These are phyloP conservation scores for Bufo gargarizans DNA, from an alignment of 2,113 vertebrate species.

Conservation along the genomic window DNA sequence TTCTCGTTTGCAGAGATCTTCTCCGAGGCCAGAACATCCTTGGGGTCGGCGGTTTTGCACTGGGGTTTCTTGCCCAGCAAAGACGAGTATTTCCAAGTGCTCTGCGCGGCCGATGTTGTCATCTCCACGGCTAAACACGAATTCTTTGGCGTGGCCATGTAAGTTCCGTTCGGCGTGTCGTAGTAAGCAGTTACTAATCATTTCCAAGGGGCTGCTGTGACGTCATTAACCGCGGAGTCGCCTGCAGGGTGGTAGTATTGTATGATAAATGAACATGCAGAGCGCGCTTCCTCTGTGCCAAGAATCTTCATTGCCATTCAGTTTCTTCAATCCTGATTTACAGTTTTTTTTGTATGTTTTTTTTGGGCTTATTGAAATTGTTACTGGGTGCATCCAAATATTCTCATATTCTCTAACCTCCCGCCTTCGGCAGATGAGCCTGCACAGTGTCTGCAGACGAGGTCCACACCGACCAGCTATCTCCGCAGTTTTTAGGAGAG, in stretches of 20 bases:
- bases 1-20: conserved; percentile 83
- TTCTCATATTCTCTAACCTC: conserved; percentile 60
- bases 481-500: conserved; percentile 42
- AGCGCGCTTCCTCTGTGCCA: conserved; percentile 46
- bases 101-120: conserved; percentile 90
- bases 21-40: conserved; percentile 74
- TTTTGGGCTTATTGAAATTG: conserved; percentile 40
- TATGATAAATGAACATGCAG: conserved; percentile 48
- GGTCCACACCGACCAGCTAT: conserved; percentile 62
- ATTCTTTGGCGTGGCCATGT: conserved; percentile 97
- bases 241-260: conserved; percentile 36
- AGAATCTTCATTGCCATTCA: not conserved
- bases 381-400: conserved; percentile 24
- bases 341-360: conserved; percentile 1
- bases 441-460: conserved; percentile 61
- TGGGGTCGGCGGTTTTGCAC: conserved; percentile 81
- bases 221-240: conserved; percentile 46
- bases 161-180: conserved; percentile 73
- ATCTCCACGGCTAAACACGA: conserved; percentile 93
- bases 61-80: conserved; percentile 91
- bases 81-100: conserved; percentile 83
- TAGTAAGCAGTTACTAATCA: conserved; percentile 63
- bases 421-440: conserved; percentile 45
- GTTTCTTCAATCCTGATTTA: conserved; percentile 48
- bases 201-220: conserved; percentile 42